Percentiles rank a stretch among this genome's conserved stretches.
These are phyloP conservation scores for Phyto melanocephala DNA, from an alignment of 2,888 invertebrate species.

Conservation along the genomic window DNA sequence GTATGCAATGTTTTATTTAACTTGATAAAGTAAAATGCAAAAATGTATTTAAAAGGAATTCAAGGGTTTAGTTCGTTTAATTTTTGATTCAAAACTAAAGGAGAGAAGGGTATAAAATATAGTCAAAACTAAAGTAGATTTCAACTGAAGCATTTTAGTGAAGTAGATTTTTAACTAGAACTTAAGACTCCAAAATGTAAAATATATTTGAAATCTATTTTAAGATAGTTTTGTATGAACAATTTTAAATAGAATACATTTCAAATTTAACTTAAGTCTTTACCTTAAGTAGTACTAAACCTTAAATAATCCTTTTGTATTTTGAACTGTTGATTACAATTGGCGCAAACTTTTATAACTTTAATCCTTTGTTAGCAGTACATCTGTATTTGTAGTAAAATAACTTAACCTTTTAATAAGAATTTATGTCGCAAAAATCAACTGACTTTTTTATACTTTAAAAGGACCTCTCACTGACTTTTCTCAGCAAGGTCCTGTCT, in stretches of 20 bases:
- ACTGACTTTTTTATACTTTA: not conserved
- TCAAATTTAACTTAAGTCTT: too few species aligned
- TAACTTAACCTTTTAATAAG: slow-evolving; percentile 48
- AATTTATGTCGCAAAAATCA: not conserved
- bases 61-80: too few species aligned
- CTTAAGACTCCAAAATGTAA: too few species aligned
- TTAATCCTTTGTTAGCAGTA: too few species aligned
- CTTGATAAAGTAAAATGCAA: not conserved
- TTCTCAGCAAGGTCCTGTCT: not conserved
- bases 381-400: too few species aligned
- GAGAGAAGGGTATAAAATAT: not conserved
- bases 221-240: too few species aligned
- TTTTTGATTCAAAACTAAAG: not conserved
- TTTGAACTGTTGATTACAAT: too few species aligned
- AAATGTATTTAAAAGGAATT: not conserved
- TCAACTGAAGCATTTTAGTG: not conserved
- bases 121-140: not conserved
- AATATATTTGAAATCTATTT: too few species aligned
- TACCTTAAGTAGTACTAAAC: too few species aligned
- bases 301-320: too few species aligned
- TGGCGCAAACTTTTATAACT: too few species aligned
- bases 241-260: too few species aligned
- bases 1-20: slow-evolving; percentile 13
- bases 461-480: not conserved
- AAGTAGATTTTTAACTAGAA: not conserved